Conservation (phyloP, 2,888 invertebrate genomes). For the Protonemura montana region DNA sequence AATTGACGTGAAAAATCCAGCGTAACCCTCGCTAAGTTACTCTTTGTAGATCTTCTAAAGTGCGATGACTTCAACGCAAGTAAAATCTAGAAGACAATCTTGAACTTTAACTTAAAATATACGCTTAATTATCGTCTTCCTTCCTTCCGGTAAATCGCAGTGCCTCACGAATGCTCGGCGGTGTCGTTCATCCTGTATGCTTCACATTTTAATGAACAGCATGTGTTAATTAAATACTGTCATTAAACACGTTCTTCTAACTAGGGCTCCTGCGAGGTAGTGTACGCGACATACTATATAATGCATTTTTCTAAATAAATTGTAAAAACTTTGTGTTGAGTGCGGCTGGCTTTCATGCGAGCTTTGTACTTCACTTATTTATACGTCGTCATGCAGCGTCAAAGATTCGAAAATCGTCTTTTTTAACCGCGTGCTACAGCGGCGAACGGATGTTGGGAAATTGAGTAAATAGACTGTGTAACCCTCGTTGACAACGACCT, state of each 20-base stretch:
- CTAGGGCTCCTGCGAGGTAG: neutral
- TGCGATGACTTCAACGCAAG: neutral
- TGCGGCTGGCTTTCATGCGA: neutral
- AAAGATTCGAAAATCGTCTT: neutral
- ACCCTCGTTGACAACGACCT: neutral
- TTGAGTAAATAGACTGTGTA: neutral
- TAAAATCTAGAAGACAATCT: neutral
- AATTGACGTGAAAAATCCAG: too few relatives aligned
- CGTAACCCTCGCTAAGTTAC: too few relatives aligned
- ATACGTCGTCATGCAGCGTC: neutral
- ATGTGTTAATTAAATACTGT: slow-evolving; percentile 5
- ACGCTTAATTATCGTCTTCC: neutral
- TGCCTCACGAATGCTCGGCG: neutral
- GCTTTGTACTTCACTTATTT: neutral
- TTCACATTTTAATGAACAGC: neutral
- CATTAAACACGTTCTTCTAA: slow-evolving; percentile 12
- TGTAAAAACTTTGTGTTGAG: neutral
- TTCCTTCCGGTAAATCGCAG: slow-evolving; percentile 23
- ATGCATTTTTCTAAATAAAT: neutral
- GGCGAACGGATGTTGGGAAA: neutral
- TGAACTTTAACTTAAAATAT: neutral
- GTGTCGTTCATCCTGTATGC: neutral
- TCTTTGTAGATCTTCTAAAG: neutral
- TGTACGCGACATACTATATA: neutral
- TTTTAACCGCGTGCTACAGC: neutral